Conservation (phyloP, 2,113 vertebrate species). For the Malurus elegans region DNA sequence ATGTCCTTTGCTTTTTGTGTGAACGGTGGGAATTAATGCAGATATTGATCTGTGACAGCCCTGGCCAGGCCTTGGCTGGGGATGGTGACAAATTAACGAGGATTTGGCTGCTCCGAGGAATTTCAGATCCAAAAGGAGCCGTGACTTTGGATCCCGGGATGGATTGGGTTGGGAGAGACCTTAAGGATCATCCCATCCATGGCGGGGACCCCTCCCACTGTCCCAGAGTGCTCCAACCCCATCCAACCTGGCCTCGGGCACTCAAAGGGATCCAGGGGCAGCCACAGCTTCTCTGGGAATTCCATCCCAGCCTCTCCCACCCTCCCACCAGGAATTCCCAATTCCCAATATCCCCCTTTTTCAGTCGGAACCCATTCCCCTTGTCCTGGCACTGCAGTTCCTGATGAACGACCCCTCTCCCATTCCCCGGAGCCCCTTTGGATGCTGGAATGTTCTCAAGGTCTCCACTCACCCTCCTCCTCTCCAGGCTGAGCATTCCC, state of each 20-base stretch:
- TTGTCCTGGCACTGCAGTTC: background rate
- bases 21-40: background rate
- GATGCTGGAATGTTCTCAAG: background rate
- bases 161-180: background rate
- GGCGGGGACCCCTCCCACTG: background rate
- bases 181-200: fast-evolving
- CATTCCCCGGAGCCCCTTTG: background rate
- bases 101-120: background rate
- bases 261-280: background rate
- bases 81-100: background rate
- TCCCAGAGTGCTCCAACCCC: background rate
- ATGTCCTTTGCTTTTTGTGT: too few relatives aligned
- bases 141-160: background rate
- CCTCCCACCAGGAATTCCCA: background rate
- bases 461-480: background rate
- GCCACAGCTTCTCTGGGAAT: background rate
- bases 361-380: background rate
- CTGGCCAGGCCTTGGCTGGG: background rate
- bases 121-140: background rate
- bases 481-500: background rate
- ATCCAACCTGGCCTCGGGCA: background rate
- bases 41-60: background rate
- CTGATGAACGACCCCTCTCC: background rate
- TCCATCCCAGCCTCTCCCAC: fast-evolving
- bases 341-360: background rate